phyloP scores from a whole-genome alignment of 2,888 invertebrate genomes.

The Saturnia japonica region DNA sequence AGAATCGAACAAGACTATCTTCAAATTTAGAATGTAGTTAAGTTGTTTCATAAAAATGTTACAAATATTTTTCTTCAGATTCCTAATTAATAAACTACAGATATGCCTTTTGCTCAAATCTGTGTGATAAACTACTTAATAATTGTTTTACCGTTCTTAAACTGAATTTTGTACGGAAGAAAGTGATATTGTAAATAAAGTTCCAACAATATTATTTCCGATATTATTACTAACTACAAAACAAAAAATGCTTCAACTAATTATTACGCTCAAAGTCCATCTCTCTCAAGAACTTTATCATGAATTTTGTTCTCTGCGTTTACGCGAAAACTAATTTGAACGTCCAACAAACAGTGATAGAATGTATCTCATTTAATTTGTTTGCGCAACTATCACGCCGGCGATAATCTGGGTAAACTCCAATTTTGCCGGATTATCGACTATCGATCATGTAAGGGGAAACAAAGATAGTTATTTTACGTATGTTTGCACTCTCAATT shows the following conservation, averaged over 20 bases:
- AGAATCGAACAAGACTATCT: not conserved
- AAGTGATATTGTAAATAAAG: not conserved
- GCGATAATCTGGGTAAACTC: constrained; percentile 30
- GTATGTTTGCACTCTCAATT: not conserved
- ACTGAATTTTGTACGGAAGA: not conserved
- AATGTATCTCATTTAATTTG: constrained; percentile 28
- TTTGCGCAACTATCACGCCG: constrained; percentile 27
- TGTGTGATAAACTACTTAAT: too few relatives aligned
- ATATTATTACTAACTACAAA: not conserved
- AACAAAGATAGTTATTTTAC: not conserved
- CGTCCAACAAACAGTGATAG: not conserved
- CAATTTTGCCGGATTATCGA: constrained; percentile 38
- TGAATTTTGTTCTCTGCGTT: not conserved
- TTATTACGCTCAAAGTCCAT: not conserved
- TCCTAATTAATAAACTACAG: too few relatives aligned
- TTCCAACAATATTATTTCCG: not conserved
- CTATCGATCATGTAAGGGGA: constrained; percentile 28
- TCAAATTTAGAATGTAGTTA: not conserved
- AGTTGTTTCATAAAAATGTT: too few relatives aligned
- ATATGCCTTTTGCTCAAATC: too few relatives aligned
- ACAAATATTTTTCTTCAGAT: too few relatives aligned
- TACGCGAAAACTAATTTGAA: constrained; percentile 6
- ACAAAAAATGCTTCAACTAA: not conserved
- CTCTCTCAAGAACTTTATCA: not conserved
- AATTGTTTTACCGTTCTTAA: not conserved